A percentile compares a stretch with the other conserved stretches of the same genome.
phyloP scores from a whole-genome alignment of 2,113 vertebrate species.

The Sminthopsis crassicaudata region DNA sequence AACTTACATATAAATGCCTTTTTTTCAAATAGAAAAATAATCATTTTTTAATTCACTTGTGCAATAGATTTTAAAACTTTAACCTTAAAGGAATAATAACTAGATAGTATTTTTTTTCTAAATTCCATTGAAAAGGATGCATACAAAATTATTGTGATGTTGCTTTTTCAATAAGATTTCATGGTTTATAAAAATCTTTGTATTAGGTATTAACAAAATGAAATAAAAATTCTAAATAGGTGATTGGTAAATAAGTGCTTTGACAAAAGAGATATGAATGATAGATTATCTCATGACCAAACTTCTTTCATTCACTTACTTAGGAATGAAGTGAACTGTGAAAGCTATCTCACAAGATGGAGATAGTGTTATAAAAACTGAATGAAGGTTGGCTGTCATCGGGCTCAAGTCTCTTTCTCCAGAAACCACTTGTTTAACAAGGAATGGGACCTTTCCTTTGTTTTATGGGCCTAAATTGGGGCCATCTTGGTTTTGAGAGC shows the following conservation, averaged over 20 bases:
- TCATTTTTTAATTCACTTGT: not conserved
- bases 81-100: not conserved
- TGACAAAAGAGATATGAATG: not conserved
- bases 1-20: not conserved
- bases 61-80: not conserved
- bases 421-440: no score
- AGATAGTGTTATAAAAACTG: no score
- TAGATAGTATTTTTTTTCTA: not conserved
- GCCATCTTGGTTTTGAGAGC: no score
- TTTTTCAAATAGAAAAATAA: not conserved
- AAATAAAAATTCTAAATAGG: not conserved
- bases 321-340: no score
- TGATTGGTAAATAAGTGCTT: not conserved
- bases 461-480: no score
- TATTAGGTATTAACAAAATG: not conserved
- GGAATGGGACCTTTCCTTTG: no score
- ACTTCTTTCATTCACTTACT: not conserved
- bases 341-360: no score
- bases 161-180: not conserved
- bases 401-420: no score
- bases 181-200: not conserved
- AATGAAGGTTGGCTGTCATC: no score
- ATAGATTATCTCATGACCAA: not conserved
- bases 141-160: not conserved
- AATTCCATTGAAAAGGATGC: not conserved